These are phyloP conservation scores for Ctenodactylus gundi DNA, from an alignment of 2,113 vertebrate species.

Conservation along the genomic window DNA sequence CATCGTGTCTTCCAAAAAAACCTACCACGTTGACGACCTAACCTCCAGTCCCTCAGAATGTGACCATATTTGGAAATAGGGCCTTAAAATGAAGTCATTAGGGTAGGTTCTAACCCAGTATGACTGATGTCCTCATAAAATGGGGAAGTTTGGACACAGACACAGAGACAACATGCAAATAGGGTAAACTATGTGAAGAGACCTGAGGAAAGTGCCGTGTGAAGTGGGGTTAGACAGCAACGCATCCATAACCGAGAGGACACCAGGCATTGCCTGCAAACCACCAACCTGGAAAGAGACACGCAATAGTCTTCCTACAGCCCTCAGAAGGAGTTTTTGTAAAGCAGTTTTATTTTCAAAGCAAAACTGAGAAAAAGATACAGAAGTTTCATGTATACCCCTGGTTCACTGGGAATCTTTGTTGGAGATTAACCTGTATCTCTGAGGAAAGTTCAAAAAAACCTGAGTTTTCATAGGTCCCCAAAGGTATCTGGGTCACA, in stretches of 20 bases:
- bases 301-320: neutral
- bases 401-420: neutral
- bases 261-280: neutral
- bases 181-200: neutral
- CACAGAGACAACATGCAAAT: neutral
- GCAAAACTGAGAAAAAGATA: neutral
- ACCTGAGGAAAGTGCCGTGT: neutral
- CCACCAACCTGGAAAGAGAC: neutral
- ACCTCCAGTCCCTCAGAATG: neutral
- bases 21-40: neutral
- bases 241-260: neutral
- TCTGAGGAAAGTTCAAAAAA: neutral
- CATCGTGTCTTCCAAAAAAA: neutral
- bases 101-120: neutral
- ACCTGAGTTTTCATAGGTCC: neutral
- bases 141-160: neutral
- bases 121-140: neutral
- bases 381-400: neutral
- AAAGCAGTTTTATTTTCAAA: neutral
- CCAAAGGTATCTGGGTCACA: neutral
- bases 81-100: neutral
- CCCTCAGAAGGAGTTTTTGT: neutral
- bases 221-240: neutral
- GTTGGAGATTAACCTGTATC: neutral
- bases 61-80: conserved; percentile 18